phyloP scores from a whole-genome alignment of 1,140 invertebrate genomes.

The Pararge aegeria region DNA sequence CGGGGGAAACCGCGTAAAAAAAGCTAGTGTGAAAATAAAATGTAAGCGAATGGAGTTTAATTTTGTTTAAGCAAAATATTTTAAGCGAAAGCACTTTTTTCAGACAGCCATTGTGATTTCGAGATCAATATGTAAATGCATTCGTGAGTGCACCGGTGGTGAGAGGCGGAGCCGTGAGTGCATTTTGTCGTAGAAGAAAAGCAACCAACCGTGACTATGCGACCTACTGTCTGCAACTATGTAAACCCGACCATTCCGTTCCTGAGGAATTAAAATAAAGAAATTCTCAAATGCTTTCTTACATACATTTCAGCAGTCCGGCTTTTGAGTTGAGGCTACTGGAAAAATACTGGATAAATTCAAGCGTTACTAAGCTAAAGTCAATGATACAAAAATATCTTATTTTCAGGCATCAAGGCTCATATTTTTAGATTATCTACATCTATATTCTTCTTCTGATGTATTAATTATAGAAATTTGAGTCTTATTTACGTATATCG shows the following conservation, averaged over 20 bases:
- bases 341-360: too few relatives aligned
- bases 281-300: not conserved
- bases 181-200: slow-evolving; percentile 63
- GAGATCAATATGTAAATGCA: slow-evolving; percentile 74
- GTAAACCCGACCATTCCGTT: not conserved
- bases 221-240: slow-evolving; percentile 19
- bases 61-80: not conserved
- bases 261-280: slow-evolving; percentile 6
- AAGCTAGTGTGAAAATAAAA: too few relatives aligned
- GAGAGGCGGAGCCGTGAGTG: slow-evolving; percentile 43
- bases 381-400: too few relatives aligned
- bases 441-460: too few relatives aligned
- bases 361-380: too few relatives aligned
- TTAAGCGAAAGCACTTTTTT: slow-evolving; percentile 3
- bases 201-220: slow-evolving; percentile 31
- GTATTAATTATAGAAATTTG: too few relatives aligned
- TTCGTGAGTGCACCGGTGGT: slow-evolving; percentile 49
- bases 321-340: not conserved
- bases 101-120: slow-evolving; percentile 53
- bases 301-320: not conserved
- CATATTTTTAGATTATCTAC: too few relatives aligned
- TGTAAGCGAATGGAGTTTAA: too few relatives aligned
- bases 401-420: too few relatives aligned
- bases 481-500: too few relatives aligned
- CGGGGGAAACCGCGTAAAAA: too few relatives aligned